Evolutionary conservation across 2,113 vertebrate genomes (phyloP).

Genomic region (Chroicocephalus ridibundus): DNA sequence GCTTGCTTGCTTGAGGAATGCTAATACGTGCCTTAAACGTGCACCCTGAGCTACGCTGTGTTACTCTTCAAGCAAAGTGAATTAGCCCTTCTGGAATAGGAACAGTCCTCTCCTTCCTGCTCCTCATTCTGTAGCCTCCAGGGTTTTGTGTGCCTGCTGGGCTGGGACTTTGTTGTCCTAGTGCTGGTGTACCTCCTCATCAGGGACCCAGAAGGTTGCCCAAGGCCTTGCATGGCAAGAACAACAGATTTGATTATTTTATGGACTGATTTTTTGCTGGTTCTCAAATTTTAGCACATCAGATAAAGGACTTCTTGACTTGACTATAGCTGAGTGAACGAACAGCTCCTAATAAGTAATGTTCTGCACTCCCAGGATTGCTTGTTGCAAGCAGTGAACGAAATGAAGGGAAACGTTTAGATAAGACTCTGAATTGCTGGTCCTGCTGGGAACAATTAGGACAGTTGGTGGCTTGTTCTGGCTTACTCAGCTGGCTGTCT

Average conservation of each 20-base stretch:
- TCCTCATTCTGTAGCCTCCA: neutral
- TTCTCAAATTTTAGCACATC: neutral
- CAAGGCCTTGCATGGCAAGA: accelerated
- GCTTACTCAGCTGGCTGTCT: neutral
- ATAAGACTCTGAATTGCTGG: neutral
- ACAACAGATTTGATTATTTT: neutral
- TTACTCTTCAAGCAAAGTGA: neutral
- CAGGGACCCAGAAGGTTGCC: neutral
- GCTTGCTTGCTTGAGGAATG: neutral
- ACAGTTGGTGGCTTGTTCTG: neutral
- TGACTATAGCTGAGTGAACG: neutral
- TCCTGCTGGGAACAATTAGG: neutral
- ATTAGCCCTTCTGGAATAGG: neutral
- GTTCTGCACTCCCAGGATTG: neutral
- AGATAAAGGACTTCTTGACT: neutral
- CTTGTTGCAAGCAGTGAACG: neutral
- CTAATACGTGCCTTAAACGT: neutral
- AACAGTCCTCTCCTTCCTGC: neutral
- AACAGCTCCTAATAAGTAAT: neutral
- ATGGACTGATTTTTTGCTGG: neutral
- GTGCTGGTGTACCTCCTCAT: neutral
- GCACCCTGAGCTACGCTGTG: neutral
- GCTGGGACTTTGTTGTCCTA: neutral
- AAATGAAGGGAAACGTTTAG: neutral
- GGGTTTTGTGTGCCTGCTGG: neutral